Percentiles rank a stretch among this genome's conserved stretches.
Conservation (phyloP, 2,113 vertebrate genomes). For the Fregata magnificens region DNA sequence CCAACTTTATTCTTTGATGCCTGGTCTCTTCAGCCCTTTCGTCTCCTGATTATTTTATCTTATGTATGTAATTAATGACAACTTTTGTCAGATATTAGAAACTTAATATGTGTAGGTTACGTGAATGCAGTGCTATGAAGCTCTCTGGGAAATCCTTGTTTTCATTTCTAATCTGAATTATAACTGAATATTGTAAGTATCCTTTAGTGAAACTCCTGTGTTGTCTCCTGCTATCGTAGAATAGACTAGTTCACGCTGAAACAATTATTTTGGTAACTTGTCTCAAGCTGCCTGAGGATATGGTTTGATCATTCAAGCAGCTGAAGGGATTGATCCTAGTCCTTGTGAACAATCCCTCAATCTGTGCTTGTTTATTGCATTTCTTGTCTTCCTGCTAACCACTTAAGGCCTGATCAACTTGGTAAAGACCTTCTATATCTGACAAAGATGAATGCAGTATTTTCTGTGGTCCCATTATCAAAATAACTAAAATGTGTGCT, state of each 20-base stretch:
- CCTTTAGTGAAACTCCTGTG: background rate
- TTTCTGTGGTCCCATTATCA: constrained; percentile 3
- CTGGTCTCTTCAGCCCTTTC: background rate
- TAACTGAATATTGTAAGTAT: background rate
- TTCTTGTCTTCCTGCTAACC: constrained; percentile 24
- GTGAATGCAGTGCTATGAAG: background rate
- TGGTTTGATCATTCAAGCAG: constrained; percentile 41
- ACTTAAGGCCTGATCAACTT: constrained; percentile 1
- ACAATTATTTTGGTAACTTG: constrained; percentile 56
- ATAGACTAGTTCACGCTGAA: constrained; percentile 25
- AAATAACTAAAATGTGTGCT: background rate
- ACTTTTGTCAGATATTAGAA: background rate
- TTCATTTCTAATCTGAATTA: background rate
- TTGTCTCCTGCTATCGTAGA: background rate
- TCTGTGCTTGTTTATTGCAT: constrained; percentile 45
- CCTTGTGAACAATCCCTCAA: constrained; percentile 25
- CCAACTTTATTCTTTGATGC: background rate
- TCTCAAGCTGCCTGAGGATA: constrained; percentile 35
- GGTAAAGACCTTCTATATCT: background rate
- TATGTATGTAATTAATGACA: background rate
- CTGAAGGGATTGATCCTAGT: constrained; percentile 41
- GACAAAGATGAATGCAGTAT: background rate
- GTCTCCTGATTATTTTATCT: background rate
- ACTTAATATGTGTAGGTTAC: background rate
- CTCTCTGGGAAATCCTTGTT: background rate